These are phyloP conservation scores for Sceloporus tristichus DNA, from an alignment of 2,113 vertebrate genomes.

Conservation along the genomic window DNA sequence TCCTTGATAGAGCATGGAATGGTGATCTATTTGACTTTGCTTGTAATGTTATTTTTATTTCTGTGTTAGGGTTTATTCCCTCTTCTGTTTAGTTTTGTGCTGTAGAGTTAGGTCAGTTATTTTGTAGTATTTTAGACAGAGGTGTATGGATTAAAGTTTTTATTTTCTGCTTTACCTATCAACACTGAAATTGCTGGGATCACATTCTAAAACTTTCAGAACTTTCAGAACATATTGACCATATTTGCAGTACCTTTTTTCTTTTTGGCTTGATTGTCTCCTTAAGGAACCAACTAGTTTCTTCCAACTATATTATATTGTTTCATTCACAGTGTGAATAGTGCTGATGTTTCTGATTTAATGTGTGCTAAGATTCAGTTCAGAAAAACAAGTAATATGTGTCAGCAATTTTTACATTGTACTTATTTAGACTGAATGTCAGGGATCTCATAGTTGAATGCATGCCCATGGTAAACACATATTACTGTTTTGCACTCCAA, in stretches of 20 bases:
- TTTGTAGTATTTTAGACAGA: neutral
- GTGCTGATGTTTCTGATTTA: neutral
- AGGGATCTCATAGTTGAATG: neutral
- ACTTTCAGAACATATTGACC: neutral
- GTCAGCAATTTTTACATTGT: neutral
- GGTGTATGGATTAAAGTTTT: too few relatives aligned
- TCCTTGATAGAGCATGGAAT: neutral
- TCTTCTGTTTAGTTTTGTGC: neutral
- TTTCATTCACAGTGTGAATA: constrained; percentile 1
- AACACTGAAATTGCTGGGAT: neutral
- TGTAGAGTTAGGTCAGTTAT: neutral
- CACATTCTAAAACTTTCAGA: neutral
- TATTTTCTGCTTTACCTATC: neutral
- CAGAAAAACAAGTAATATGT: neutral
- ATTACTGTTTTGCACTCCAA: neutral
- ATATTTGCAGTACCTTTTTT: neutral
- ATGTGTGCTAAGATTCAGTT: neutral
- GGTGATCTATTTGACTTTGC: neutral
- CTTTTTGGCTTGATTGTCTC: neutral
- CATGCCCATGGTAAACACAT: neutral
- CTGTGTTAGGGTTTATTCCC: neutral
- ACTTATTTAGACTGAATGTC: neutral
- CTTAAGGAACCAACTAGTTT: constrained; percentile 28
- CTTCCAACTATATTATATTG: constrained; percentile 24
- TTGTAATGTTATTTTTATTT: neutral